Base-by-base conservation (phyloP, 2,797 vertebrate genomes). In the Alectoris magna region DNA sequence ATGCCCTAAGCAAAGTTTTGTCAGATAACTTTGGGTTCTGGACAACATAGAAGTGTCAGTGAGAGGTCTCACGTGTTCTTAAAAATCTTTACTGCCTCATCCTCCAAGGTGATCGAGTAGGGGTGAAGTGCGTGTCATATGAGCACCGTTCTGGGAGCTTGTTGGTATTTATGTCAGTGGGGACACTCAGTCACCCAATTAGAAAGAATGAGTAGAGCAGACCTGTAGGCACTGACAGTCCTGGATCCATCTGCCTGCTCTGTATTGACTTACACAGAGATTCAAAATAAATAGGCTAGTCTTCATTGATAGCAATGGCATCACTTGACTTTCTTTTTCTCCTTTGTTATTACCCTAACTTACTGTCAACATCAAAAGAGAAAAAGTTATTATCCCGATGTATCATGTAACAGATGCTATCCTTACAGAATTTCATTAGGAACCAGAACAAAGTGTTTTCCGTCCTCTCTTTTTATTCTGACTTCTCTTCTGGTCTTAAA, bases 101-200 rank as follows among this genome's bases (percentile, higher is more conserved):
- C 17, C 34, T 72, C 8, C 2, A 68, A 19, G 3, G 1, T 58
- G 10, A 44, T 18, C 3, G 44, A 29, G 14, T 80, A 60, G 10
- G 16, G 21, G 12, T 46, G 27, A 92, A 64, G 22, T 34, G 8
- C 1, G 21, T 43, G 15, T 5, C 36, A 58, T 62, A 23, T 38
- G 18, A 46, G 9, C 5, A 11, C 4, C 62, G 9, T 53, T 71
- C 44, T 71, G 29, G 14, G 24, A 4, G 10, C 29, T 51, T 59
- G 4, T 10, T 66, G 10, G 2, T 48, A n/a, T 55, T 75, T 75
- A 6, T 5, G 13, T 73, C 27, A 39, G 53, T 64, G 31, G 34
- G 14, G 5, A 53, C 2, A 5, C 8, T 63, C 19, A 4, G n/a
- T n/a, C 0, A 0, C 62, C 38, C 3, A 1, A 39, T 31, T 7